Evolutionary conservation across 1,140 invertebrate species (phyloP).

Genomic region (Calephelis virginiensis): DNA sequence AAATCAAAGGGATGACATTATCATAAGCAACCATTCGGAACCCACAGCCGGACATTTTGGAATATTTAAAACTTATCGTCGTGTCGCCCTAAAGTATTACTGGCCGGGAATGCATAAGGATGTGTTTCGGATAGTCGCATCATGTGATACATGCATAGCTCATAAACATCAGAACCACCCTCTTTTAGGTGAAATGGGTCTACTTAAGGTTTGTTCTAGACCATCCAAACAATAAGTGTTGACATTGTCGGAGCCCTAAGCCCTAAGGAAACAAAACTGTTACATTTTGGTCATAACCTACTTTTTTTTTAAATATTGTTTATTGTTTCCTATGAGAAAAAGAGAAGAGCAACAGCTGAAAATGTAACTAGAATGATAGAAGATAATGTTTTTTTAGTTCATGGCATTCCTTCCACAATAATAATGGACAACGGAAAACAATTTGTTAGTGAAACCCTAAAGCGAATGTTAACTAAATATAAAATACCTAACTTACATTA

Average conservation of each 20-base stretch:
- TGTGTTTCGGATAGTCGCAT: conserved; percentile 31
- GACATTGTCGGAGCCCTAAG: neutral
- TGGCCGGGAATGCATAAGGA: conserved; percentile 38
- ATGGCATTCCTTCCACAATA: conserved; percentile 35
- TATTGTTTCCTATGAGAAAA: neutral
- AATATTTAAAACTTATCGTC: conserved; percentile 39
- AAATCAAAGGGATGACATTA: no score
- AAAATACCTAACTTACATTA: conserved; percentile 31
- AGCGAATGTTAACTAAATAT: conserved; percentile 25
- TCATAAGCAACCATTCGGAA: no score
- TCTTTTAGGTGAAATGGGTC: conserved; percentile 29
- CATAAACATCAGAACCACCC: conserved; percentile 28
- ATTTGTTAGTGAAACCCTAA: conserved; percentile 42
- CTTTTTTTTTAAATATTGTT: neutral
- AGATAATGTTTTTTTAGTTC: conserved; percentile 35
- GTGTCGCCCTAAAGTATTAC: conserved; percentile 28
- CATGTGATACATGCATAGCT: conserved; percentile 31
- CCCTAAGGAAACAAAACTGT: neutral
- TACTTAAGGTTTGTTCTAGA: neutral
- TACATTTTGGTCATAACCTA: conserved; percentile 1
- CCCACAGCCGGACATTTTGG: conserved; percentile 36
- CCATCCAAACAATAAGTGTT: neutral
- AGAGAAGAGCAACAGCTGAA: neutral
- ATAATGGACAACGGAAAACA: conserved; percentile 68
- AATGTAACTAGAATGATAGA: conserved; percentile 34